Evolutionary conservation across 1,140 invertebrate genomes (phyloP), one percentile per base, ranked within the genome.

Genomic region (Zaprionus lachaisei): DNA sequence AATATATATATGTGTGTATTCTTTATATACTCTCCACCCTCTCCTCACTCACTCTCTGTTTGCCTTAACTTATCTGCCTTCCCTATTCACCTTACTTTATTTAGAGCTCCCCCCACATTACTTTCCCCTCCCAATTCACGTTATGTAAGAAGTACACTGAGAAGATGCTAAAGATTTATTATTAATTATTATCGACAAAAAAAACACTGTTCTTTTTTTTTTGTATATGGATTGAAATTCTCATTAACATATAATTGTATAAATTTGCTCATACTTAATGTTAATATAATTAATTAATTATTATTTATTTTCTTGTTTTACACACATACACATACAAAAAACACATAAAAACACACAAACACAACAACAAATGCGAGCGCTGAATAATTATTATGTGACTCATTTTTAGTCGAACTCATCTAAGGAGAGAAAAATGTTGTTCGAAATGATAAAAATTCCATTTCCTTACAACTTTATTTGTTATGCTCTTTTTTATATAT

Each of bases 401-500:
- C 57, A 72, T 12, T 64, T 72, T 58, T 5, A 34, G 28, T 31
- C 28, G 51, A 74, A 62, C 28, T 51, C 58, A 74, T 66, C 38
- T 61, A 54, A 38, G 31, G 31, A 34, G 31, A 9, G 51, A 26
- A 70, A 70, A 44, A 58, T 34, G 63, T 58, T 55, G 41, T 34
- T 34, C 31, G 37, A 51, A 47, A 65, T 38, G 34, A 28, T 22
- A 49, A 70, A 51, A 70, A 51, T 64, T 71, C 31, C 17, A 58
- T 70, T 74, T 74, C 20, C 66, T 64, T 64, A 64, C 67, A 54
- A 65, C 20, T 71, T 69, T 69, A 69, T 71, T 65, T 72, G 68
- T 76, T 76, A 74, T 74, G 51, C 37, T 69, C 31, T 64, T 58
- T 47, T 34, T 34, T 62, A 47, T 26, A 47, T 49, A 31, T 22